Conservation (phyloP, 2,888 invertebrate species). For the Caenorhabditis doughertyi region DNA sequence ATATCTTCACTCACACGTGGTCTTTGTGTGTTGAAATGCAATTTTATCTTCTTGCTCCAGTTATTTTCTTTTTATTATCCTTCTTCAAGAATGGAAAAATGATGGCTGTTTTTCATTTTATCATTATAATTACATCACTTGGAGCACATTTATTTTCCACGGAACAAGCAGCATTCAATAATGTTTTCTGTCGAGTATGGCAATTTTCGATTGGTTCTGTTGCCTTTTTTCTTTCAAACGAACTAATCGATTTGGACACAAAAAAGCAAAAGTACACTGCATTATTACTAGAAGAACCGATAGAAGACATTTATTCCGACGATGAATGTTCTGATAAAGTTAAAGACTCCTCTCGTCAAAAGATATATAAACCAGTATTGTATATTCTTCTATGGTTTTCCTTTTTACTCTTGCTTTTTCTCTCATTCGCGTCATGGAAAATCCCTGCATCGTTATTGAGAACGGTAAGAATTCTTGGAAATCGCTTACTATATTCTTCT, state of each 20-base stretch:
- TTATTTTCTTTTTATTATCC: constrained; percentile 55
- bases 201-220: constrained; percentile 65
- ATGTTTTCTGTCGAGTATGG: constrained; percentile 68
- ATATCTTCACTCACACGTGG: constrained; percentile 74
- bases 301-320: neutral
- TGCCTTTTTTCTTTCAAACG: constrained; percentile 35
- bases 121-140: constrained; percentile 42
- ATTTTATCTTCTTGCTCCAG: constrained; percentile 71
- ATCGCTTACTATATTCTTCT: neutral
- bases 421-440: constrained; percentile 32
- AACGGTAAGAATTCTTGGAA: constrained; percentile 7
- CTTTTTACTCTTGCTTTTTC: neutral
- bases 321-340: constrained; percentile 11
- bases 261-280: constrained; percentile 13
- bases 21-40: constrained; percentile 73
- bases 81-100: constrained; percentile 5
- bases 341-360: constrained; percentile 35
- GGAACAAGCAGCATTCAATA: constrained; percentile 58
- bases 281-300: constrained; percentile 23
- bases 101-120: constrained; percentile 13
- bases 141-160: constrained; percentile 37
- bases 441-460: constrained; percentile 33
- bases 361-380: constrained; percentile 20
- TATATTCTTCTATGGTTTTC: constrained; percentile 41
- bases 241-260: constrained; percentile 31